Conservation (phyloP, 2,888 invertebrate species). For the Orthosia gracilis region DNA sequence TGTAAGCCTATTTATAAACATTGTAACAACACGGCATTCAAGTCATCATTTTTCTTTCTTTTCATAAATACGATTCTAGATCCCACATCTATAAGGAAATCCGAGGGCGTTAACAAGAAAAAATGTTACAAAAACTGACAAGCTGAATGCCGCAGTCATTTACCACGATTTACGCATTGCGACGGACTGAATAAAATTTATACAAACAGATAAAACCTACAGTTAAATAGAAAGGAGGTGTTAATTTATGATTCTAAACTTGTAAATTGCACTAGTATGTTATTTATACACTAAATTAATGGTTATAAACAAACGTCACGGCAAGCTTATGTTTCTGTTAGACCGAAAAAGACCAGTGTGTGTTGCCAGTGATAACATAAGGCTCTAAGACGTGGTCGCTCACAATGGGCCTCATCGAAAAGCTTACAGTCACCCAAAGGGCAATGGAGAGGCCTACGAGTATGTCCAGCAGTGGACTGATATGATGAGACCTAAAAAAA, state of each 20-base stretch:
- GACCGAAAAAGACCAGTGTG: too few species aligned
- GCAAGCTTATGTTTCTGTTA: background rate
- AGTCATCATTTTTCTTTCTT: background rate
- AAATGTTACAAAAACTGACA: conserved; percentile 30
- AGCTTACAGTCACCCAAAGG: too few species aligned
- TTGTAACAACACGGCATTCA: background rate
- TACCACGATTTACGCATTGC: conserved; percentile 58
- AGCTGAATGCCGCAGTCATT: conserved; percentile 45
- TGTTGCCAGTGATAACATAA: too few species aligned
- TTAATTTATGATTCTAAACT: conserved; percentile 30
- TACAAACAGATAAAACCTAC: conserved; percentile 18
- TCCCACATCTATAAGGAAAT: conserved; percentile 2
- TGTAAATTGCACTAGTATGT: conserved; percentile 14
- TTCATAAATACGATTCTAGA: conserved; percentile 8
- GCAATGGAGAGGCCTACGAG: too few species aligned
- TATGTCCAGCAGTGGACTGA: too few species aligned
- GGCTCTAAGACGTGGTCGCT: too few species aligned
- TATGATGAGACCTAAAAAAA: too few species aligned
- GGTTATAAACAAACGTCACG: background rate
- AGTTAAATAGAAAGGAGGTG: conserved; percentile 18
- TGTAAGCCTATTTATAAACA: background rate
- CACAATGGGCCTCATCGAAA: too few species aligned
- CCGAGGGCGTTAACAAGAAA: conserved; percentile 32
- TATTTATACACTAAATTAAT: conserved; percentile 14
- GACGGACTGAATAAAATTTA: conserved; percentile 42